Evolutionary conservation across 2,888 invertebrate species (phyloP), one percentile per base, ranked within the genome.

Genomic region (Habroteleia sp.): DNA sequence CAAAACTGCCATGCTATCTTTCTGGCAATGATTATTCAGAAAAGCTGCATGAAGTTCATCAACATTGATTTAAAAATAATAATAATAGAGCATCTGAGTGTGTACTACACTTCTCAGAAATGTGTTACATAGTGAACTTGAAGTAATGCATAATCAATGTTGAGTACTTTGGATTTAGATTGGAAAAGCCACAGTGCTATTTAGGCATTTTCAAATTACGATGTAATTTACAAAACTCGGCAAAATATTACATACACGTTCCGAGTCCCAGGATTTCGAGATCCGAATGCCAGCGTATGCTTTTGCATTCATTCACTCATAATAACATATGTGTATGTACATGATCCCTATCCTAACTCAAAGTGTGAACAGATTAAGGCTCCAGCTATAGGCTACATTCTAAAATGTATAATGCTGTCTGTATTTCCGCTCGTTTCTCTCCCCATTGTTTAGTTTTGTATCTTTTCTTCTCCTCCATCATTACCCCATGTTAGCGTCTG

Each of bases 291-390:
- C 81, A 80, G 81, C 80, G 81, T 81, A 80, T 83, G 80, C 81
- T 72, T 65, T 81, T 80, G 82, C 84, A 84, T 85, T 81, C 86
- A 86, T 85, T 82, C 81, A 81, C 84, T 84, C 85, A 82, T 83
- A 83, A 85, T 85, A 87, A 88, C 87, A 86, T 88, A 88, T 88
- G 82, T 88, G 88, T 87, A 88, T 88, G 82, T 88, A 88, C 88
- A 88, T 82, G 84, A 85, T 87, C 82, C 79, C 69, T 81, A 79
- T 85, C 81, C 82, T 80, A 86, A 88, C 85, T 77, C 79, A 87
- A 87, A 87, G 79, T 82, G 82, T 87, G 85, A 88, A 88, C 86
- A 86, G 87, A 88, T 87, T 88, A 88, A 88, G 88, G 88, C 88
- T 88, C 87, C 88, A 87, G 87, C 87, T 87, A 88, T 87, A 88